phyloP scores from a whole-genome alignment of 2,888 invertebrate genomes.

The Lissocephala sabroskyi region DNA sequence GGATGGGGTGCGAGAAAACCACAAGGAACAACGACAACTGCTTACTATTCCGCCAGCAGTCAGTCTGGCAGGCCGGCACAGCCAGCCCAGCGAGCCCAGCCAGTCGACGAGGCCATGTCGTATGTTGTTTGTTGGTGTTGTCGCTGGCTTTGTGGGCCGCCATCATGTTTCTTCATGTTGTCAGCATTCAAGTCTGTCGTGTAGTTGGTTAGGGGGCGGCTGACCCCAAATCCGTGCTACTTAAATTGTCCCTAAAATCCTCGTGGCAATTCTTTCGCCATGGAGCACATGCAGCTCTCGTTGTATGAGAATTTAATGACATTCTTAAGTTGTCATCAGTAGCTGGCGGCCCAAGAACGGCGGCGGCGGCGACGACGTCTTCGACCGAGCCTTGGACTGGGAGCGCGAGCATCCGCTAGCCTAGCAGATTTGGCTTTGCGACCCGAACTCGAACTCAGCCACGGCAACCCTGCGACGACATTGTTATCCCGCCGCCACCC shows the following conservation, averaged over 20 bases:
- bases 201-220: constrained; percentile 12
- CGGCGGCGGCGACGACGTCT: constrained; percentile 2
- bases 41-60: constrained; percentile 45
- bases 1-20: not conserved
- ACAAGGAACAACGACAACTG: constrained; percentile 25
- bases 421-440: constrained; percentile 1
- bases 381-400: constrained; percentile 18
- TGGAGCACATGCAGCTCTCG: constrained; percentile 61
- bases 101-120: no score
- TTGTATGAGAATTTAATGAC: constrained; percentile 67
- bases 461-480: constrained; percentile 11
- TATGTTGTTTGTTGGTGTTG: constrained; percentile 28
- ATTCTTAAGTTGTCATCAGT: constrained; percentile 69
- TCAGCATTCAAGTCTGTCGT: constrained; percentile 38
- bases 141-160: constrained; percentile 34
- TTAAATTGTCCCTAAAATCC: constrained; percentile 66
- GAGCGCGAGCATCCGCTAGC: not conserved
- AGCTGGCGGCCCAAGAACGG: constrained; percentile 31
- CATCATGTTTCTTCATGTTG: constrained; percentile 53
- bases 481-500: constrained; percentile 29
- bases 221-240: constrained; percentile 64
- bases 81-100: no score
- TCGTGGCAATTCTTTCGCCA: constrained; percentile 63
- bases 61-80: constrained; percentile 7
- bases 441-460: not conserved